phyloP scores from a whole-genome alignment of 2,113 vertebrate species.

The Phyllostomus hastatus region DNA sequence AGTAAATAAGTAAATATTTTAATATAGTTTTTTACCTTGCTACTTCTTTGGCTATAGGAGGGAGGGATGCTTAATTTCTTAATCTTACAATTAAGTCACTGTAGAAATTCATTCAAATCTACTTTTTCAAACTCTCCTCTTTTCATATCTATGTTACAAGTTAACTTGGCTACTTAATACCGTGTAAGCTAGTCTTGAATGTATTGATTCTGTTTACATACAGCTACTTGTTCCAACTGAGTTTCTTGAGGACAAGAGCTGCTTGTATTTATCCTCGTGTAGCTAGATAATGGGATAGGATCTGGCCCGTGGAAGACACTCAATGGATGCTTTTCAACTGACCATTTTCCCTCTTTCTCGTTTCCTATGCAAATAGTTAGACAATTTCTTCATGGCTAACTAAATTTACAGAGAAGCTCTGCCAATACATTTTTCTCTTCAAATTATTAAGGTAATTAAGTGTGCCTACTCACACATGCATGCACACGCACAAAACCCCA shows the following conservation, averaged over 20 bases:
- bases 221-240: neutral
- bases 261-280: neutral
- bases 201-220: neutral
- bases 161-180: neutral
- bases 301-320: neutral
- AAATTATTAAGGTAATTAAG: slow-evolving; percentile 25
- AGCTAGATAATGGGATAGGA: neutral
- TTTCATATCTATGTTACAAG: neutral
- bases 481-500: neutral
- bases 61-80: neutral
- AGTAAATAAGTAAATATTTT: neutral
- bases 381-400: neutral
- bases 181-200: neutral
- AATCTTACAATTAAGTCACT: neutral
- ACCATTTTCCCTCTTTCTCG: neutral
- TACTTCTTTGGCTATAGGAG: neutral
- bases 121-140: neutral
- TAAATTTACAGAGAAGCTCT: neutral
- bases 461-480: neutral
- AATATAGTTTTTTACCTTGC: neutral
- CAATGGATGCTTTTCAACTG: neutral
- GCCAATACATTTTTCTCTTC: neutral
- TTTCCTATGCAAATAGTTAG: neutral
- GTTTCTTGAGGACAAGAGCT: neutral
- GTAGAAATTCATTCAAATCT: neutral